phyloP scores from a whole-genome alignment of 2,797 vertebrate species.

The Lacerta bilineata region DNA sequence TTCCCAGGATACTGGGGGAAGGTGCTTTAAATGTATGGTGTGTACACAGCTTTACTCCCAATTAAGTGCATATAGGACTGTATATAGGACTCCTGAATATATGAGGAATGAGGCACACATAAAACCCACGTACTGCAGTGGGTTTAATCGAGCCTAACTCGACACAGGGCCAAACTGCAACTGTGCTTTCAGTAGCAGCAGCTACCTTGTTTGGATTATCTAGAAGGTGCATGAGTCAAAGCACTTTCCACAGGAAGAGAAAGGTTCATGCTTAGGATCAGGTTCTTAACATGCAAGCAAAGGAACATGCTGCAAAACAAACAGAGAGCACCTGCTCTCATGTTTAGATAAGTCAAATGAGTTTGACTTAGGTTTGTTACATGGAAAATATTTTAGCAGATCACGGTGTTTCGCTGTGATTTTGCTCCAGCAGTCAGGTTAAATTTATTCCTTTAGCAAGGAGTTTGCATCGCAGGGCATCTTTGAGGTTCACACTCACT shows the following conservation, averaged over 20 bases:
- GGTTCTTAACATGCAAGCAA: slow-evolving; percentile 32
- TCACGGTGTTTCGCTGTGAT: slow-evolving; percentile 45
- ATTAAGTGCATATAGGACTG: not conserved
- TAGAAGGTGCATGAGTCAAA: not conserved
- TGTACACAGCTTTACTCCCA: not conserved
- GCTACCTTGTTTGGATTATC: not conserved
- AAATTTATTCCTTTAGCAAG: slow-evolving; percentile 2
- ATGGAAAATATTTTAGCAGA: slow-evolving; percentile 47
- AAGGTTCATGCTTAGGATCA: slow-evolving; percentile 27
- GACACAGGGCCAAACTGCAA: not conserved
- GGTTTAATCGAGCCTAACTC: not conserved
- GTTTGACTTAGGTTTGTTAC: slow-evolving; percentile 46
- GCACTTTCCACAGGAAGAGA: not conserved
- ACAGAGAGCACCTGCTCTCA: slow-evolving; percentile 44
- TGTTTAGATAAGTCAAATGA: slow-evolving; percentile 64
- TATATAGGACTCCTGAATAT: not conserved
- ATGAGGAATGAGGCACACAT: not conserved
- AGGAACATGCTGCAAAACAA: slow-evolving; percentile 58
- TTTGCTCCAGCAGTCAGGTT: rapidly evolving
- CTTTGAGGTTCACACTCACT: slow-evolving; percentile 5
- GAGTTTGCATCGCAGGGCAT: not conserved
- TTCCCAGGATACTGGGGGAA: no score
- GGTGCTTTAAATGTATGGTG: no score
- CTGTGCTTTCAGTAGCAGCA: not conserved
- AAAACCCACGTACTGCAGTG: not conserved